Base-by-base conservation (phyloP, 1,140 invertebrate species). In the Magallana angulata region DNA sequence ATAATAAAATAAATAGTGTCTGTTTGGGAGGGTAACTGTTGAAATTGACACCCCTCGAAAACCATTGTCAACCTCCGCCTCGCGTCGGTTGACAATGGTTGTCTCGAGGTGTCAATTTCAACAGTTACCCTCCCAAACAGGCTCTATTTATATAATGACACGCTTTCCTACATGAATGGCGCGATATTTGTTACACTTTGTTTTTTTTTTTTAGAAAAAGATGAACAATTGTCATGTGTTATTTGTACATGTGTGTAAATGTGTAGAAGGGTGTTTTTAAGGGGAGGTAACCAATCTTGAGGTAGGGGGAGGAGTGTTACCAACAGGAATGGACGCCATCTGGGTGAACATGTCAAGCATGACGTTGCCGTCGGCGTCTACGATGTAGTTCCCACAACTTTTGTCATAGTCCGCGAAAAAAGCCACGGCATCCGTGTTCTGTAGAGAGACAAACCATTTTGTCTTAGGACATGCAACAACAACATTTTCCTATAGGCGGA, bases 351-450 rank as follows among this genome's bases (percentile, higher is more conserved):
- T 96, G 95, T 99, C 99, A 84, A 99, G 96, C 89, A 95, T 82
- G 9, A 91, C 85, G 90, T 96, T 96, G 0, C 98, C 98, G 95
- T 99, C 99, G 1, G 97, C 98, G 95, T 99, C 99, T 16, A 97
- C 96, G 81, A 99, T 95, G 94, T 99, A 99, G 95, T 99, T 99
- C 59, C 99, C 99, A 36, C 96, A 94, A 8, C 98, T 98, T 94
- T 97, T 97, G 87, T 99, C 97, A 95, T 99, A 99, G 95, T 99
- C 98, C 16, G 96, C 98, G 95, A 99, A 99, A 62, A 99, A 96
- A 93, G 98, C 97, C 1, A 99, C 97, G 24, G 97, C 96, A 64
- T 96, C 96, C 11, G 96, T 88, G 85, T 94, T 93, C 94, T 95
- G 88, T 14, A 92, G 92, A 59, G 87, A 92, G 76, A 48, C 5